Conservation (phyloP, 2,888 invertebrate genomes). For the Conops quadrifasciatus region DNA sequence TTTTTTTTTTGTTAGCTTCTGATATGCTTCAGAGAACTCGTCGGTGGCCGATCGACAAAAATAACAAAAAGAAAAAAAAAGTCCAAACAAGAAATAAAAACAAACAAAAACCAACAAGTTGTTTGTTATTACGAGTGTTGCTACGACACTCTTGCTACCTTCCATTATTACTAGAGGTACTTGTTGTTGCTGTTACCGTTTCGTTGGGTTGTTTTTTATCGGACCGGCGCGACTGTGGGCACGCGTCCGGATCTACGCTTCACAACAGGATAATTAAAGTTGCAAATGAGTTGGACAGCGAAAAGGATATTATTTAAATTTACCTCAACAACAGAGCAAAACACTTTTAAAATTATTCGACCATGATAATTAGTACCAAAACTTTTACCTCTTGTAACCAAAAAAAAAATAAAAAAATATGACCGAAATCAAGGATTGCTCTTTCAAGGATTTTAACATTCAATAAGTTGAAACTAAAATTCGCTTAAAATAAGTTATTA, state of each 20-base stretch:
- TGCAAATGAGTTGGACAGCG: slow-evolving; percentile 13
- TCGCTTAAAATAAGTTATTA: no score
- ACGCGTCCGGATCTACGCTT: slow-evolving; percentile 29
- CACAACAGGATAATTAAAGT: slow-evolving; percentile 26
- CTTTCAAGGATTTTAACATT: background rate
- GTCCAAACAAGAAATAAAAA: background rate
- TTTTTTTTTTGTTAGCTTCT: background rate
- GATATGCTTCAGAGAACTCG: background rate
- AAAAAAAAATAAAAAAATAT: slow-evolving; percentile 1
- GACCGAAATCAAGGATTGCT: background rate
- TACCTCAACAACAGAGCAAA: no score
- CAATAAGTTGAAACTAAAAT: background rate
- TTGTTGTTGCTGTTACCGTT: slow-evolving; percentile 13
- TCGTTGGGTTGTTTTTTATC: background rate
- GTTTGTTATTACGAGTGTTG: background rate
- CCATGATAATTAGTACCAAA: no score
- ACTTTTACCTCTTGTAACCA: background rate
- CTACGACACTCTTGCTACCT: no score
- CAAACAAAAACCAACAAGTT: slow-evolving; percentile 28
- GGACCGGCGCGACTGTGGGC: background rate
- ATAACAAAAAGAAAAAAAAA: background rate
- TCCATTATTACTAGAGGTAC: background rate
- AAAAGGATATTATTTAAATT: background rate
- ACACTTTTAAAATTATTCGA: no score
- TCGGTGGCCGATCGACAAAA: background rate